These are phyloP conservation scores for Molanna angustata DNA, from an alignment of 2,888 invertebrate species.

Conservation along the genomic window DNA sequence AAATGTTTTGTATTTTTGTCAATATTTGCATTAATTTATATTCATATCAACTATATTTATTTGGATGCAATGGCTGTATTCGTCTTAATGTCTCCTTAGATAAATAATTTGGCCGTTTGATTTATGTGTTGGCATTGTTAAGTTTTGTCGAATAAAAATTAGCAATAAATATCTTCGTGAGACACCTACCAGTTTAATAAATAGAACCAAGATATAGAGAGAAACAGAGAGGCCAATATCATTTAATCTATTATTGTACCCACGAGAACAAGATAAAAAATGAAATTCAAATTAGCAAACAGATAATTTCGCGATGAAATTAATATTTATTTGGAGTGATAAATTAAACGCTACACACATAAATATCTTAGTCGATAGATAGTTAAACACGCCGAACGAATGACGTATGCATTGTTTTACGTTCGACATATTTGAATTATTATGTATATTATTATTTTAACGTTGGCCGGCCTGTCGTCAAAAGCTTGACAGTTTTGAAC, in stretches of 20 bases:
- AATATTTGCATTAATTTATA: too few relatives aligned
- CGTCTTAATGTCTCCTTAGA: too few relatives aligned
- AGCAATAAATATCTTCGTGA: conserved; percentile 6
- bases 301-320: conserved; percentile 7
- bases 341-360: conserved; percentile 1
- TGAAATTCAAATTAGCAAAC: conserved; percentile 8
- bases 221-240: too few relatives aligned
- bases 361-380: background rate
- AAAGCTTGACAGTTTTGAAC: too few relatives aligned
- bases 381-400: too few relatives aligned
- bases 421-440: too few relatives aligned
- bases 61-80: too few relatives aligned
- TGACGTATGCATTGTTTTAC: too few relatives aligned
- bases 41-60: too few relatives aligned
- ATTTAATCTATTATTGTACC: conserved; percentile 11
- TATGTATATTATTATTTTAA: too few relatives aligned
- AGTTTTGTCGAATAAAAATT: conserved; percentile 10
- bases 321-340: conserved; percentile 8
- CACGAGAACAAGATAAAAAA: conserved; percentile 9
- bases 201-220: background rate
- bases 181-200: conserved; percentile 14
- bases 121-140: conserved; percentile 8
- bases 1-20: too few relatives aligned
- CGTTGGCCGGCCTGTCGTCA: too few relatives aligned
- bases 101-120: conserved; percentile 16